These are phyloP conservation scores for Paralichthys olivaceus DNA, from an alignment of 2,113 vertebrate species.

Conservation along the genomic window DNA sequence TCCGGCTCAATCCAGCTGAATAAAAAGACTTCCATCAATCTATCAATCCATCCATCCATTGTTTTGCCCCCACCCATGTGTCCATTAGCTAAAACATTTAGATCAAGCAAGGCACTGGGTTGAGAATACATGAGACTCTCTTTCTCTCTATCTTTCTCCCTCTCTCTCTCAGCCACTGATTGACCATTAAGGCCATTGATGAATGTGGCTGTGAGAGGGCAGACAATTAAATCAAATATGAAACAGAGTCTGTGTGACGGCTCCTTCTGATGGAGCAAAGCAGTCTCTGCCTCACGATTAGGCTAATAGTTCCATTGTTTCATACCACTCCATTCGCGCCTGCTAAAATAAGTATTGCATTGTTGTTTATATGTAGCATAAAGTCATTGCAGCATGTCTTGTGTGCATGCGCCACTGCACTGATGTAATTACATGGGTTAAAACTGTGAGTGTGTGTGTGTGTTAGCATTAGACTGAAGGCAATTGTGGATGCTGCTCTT, in stretches of 20 bases:
- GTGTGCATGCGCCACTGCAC: constrained; percentile 39
- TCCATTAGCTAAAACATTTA: constrained; percentile 99
- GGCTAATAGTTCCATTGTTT: constrained; percentile 89
- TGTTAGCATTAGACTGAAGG: constrained; percentile 1
- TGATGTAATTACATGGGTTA: constrained; percentile 36
- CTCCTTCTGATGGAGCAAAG: constrained; percentile 95
- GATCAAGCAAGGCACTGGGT: constrained; percentile 92
- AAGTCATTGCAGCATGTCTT: constrained; percentile 46
- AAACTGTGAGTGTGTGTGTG: constrained; percentile 14
- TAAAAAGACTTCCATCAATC: constrained; percentile 45
- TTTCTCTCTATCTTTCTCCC: constrained; percentile 75
- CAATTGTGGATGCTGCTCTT: neutral
- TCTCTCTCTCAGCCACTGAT: constrained; percentile 95
- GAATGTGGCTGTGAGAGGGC: constrained; percentile 99
- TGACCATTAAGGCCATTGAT: constrained; percentile 99
- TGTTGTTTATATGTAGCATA: constrained; percentile 43
- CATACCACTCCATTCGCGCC: constrained; percentile 58
- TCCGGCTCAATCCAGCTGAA: constrained; percentile 46
- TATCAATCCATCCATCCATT: constrained; percentile 77
- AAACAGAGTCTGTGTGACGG: constrained; percentile 99
- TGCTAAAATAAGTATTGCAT: constrained; percentile 14
- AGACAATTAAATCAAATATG: constrained; percentile 99
- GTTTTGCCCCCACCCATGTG: constrained; percentile 76
- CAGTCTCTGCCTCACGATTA: constrained; percentile 93
- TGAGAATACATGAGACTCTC: constrained; percentile 85